Conservation (phyloP, 2,113 vertebrate species). For the Benitochromis conjunctus region DNA sequence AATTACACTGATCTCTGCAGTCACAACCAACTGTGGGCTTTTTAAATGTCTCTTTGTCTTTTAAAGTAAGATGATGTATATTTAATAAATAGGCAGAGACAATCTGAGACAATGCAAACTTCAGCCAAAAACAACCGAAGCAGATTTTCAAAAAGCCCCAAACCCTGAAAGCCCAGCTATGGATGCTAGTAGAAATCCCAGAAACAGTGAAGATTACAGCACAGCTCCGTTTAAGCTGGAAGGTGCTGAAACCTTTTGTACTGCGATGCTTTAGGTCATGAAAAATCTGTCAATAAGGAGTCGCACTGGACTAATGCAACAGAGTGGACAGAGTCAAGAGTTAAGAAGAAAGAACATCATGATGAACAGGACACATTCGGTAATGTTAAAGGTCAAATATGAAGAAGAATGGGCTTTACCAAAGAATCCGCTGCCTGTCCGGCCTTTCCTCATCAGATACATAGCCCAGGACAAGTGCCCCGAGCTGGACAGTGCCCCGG, state of each 20-base stretch:
- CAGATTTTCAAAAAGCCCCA: neutral
- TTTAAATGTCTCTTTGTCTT: neutral
- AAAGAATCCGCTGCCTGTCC: constrained; percentile 58
- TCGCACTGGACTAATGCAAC: neutral
- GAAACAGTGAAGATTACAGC: neutral
- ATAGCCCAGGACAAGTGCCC: constrained; percentile 74
- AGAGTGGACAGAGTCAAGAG: neutral
- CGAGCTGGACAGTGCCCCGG: constrained; percentile 53
- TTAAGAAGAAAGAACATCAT: neutral
- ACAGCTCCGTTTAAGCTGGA: neutral
- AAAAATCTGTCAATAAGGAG: neutral
- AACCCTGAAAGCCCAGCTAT: neutral
- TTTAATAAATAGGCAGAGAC: neutral
- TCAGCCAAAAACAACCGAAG: neutral
- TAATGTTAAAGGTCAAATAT: neutral
- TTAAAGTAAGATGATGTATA: neutral
- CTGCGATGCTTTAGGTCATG: neutral
- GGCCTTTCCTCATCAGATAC: constrained; percentile 78
- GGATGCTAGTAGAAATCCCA: neutral
- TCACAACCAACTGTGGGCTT: neutral
- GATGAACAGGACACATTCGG: accelerated
- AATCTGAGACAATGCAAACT: neutral
- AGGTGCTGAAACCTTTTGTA: neutral
- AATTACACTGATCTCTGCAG: neutral
- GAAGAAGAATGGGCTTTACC: constrained; percentile 46